These are phyloP conservation scores for Anoplopoma fimbria DNA, from an alignment of 2,113 vertebrate genomes.

Conservation along the genomic window DNA sequence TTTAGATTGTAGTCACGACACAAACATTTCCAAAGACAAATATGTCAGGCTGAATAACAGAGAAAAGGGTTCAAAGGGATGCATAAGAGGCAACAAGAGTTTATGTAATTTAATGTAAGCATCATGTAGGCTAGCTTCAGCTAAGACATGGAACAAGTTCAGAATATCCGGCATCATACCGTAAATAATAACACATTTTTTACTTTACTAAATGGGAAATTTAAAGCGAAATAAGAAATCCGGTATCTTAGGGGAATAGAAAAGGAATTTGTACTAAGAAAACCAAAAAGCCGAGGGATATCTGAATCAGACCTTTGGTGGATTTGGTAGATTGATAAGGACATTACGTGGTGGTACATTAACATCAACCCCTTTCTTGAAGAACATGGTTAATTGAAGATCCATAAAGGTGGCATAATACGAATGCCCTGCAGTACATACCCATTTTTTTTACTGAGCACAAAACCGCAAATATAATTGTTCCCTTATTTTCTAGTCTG, in stretches of 20 bases:
- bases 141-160: not conserved
- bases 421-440: not conserved
- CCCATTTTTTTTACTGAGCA: not conserved
- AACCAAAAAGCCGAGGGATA: not conserved
- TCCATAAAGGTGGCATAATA: not conserved
- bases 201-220: not conserved
- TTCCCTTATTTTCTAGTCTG: not conserved
- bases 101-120: constrained; percentile 19
- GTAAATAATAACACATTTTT: not conserved
- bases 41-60: constrained; percentile 40
- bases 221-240: not conserved
- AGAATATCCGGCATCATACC: not conserved
- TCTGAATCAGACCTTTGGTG: constrained; percentile 1
- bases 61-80: not conserved
- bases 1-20: constrained; percentile 56
- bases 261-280: not conserved
- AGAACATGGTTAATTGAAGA: constrained; percentile 22
- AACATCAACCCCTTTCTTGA: not conserved
- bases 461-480: not conserved
- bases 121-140: not conserved
- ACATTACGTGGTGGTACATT: constrained; percentile 29
- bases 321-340: constrained; percentile 15
- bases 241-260: not conserved
- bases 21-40: constrained; percentile 49
- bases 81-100: constrained; percentile 1